A percentile compares a stretch with the other conserved stretches of the same genome.
Conservation (phyloP, 2,888 invertebrate species). For the Limnephilus lunatus region DNA sequence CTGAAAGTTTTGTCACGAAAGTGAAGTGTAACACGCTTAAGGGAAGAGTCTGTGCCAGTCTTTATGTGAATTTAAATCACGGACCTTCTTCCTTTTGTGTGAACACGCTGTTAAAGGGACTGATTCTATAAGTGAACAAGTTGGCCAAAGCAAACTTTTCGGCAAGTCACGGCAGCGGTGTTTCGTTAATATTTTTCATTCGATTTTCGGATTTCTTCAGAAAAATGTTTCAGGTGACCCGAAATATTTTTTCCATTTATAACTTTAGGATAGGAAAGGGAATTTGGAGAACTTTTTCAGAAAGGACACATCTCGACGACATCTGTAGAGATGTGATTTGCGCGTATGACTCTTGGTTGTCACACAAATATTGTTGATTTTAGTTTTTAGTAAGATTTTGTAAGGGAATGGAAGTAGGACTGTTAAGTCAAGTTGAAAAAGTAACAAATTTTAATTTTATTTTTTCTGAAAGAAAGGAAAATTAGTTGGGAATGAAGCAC, state of each 20-base stretch:
- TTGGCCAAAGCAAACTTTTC: background rate
- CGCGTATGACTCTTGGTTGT: too few relatives aligned
- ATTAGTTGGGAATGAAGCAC: background rate
- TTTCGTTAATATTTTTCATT: background rate
- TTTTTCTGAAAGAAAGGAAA: background rate
- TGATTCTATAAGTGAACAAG: background rate
- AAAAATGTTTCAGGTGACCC: background rate
- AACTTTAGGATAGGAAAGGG: too few relatives aligned
- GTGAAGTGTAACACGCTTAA: slow-evolving; percentile 2
- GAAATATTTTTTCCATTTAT: background rate
- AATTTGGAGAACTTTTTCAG: too few relatives aligned
- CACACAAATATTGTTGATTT: too few relatives aligned
- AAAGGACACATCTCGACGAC: too few relatives aligned
- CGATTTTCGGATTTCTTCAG: background rate
- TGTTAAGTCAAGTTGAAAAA: background rate
- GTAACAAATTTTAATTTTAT: background rate
- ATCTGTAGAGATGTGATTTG: too few relatives aligned
- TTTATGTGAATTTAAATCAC: background rate
- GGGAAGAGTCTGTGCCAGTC: background rate
- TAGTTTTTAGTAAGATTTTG: too few relatives aligned
- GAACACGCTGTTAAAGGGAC: background rate
- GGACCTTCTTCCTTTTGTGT: background rate
- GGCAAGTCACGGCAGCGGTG: background rate
- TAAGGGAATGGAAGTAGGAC: too few relatives aligned
- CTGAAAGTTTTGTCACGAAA: background rate